Evolutionary conservation across 2,113 vertebrate genomes (phyloP).

Genomic region (Petrocephalus zakoni): DNA sequence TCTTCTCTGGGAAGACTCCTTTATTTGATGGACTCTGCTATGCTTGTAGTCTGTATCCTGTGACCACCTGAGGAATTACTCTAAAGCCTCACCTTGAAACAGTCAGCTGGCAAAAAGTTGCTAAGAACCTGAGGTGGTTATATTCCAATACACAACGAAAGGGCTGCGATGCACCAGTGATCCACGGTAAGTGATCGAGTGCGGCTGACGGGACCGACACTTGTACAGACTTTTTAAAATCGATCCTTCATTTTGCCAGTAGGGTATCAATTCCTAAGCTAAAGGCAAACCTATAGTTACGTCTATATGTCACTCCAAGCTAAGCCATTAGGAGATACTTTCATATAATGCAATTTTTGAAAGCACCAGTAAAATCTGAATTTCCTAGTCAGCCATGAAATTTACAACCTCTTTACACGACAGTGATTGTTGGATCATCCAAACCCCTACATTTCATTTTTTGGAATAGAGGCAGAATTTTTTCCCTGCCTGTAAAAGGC

Average conservation of each 20-base stretch:
- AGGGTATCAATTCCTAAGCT: neutral
- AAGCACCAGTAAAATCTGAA: neutral
- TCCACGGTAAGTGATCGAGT: neutral
- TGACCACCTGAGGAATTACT: neutral
- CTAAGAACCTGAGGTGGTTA: neutral
- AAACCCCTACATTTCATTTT: conserved; percentile 24
- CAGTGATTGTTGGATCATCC: conserved; percentile 29
- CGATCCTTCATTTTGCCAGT: neutral
- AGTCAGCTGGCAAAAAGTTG: neutral
- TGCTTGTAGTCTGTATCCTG: neutral
- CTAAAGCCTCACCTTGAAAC: neutral
- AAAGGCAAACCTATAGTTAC: conserved; percentile 6
- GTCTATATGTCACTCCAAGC: conserved; percentile 11
- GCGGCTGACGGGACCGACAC: neutral
- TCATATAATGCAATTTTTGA: neutral
- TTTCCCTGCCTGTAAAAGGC: conserved; percentile 19
- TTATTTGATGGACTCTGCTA: neutral
- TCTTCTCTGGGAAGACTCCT: neutral
- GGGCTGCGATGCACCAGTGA: neutral
- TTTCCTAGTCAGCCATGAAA: conserved; percentile 27
- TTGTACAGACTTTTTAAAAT: neutral
- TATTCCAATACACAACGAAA: neutral
- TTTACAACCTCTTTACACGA: conserved; percentile 41
- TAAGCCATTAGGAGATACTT: conserved; percentile 18
- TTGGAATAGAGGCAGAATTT: conserved; percentile 40